Evolutionary conservation across 2,113 vertebrate species (phyloP), one percentile per base, ranked within the genome.

Genomic region (Laticauda laticaudata): DNA sequence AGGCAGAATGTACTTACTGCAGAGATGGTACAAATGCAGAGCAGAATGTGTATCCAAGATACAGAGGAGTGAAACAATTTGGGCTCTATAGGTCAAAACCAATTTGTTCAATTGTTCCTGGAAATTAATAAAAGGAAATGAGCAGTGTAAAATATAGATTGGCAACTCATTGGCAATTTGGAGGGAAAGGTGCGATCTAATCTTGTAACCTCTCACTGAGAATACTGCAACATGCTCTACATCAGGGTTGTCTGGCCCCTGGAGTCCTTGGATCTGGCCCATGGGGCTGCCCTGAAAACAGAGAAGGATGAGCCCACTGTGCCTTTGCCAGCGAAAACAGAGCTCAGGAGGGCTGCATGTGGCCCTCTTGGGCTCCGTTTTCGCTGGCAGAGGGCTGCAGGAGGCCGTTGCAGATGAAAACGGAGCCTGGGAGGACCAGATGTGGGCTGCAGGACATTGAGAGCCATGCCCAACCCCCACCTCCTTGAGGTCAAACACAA

Each of bases 231-330:
- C 29, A 64, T n/a, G 26, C 9, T 29, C 59, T 29, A 61, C 26
- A 61, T 29, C 56, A 24, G 21, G 56, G 56, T 21, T 57, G 20
- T 57, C 20, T 21, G 6, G 6, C 20, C 55, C 55, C 0, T 56
- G 55, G 55, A 20, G 20, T 56, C 20, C 55, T 56, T 56, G 21
- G 55, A 57, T 57, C 20, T 56, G 5, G 20, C 21, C 56, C 6
- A 24, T 1, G 0, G 21, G 56, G 56, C 2, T 57, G 56, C 21
- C 56, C 56, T 23, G 56, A 21, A 57, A 57, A 57, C 56, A 57
- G 6, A 5, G 2, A 57, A 57, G 56, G 21, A 57, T 0, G 5
- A 2, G 56, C 6, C 56, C 0, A 5, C 0, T 2, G 2, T 23
- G 56, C 56, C 56, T 57, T 57, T 57, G 56, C 56, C 56, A 57